Base-by-base conservation (phyloP, 1,140 invertebrate genomes). In the Oryctes rhinoceros region DNA sequence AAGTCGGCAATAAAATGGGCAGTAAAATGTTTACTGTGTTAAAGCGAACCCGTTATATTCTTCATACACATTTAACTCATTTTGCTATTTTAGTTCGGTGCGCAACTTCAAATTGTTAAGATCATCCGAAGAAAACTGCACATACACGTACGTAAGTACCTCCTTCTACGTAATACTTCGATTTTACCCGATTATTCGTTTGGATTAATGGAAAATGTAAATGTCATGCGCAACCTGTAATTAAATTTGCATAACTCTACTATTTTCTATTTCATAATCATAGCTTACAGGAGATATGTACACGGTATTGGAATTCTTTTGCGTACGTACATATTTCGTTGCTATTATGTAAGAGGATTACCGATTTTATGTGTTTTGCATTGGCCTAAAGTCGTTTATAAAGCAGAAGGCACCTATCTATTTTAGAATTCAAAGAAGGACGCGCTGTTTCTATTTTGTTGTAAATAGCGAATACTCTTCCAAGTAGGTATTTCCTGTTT, bases 41-140 rank as follows among this genome's bases (percentile, higher is more conserved):
- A 71, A 71, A 71, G 35, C 24, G 65, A 71, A 71, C 65, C 65
- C 65, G 65, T 71, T 71, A 71, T 37, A 37, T 71, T 71, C 65
- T 71, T 71, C 65, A 71, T 71, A 13, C 65, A 71, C 65, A 71
- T 71, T 71, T 71, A 71, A 71, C 18, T 15, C 35, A 71, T 71
- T 71, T 71, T 71, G 65, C 65, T 71, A 71, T 71, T 71, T 71
- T 71, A 71, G 65, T 71, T 71, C 11, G 13, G 65, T 71, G 65
- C 24, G 24, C 65, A 71, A 35, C 65, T 35, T 71, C 65, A 71
- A 37, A 71, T 71, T 71, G 65, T 20, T 37, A 71, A 71, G 65
- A 71, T 37, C 65, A 35, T 71, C 65, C 65, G 4, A 7, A 35
- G 65, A 71, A 71, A 30, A 30, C 65, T 30, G 9, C 4, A 67